phyloP scores from a whole-genome alignment of 2,888 invertebrate species.

The Pyralis farinalis region DNA sequence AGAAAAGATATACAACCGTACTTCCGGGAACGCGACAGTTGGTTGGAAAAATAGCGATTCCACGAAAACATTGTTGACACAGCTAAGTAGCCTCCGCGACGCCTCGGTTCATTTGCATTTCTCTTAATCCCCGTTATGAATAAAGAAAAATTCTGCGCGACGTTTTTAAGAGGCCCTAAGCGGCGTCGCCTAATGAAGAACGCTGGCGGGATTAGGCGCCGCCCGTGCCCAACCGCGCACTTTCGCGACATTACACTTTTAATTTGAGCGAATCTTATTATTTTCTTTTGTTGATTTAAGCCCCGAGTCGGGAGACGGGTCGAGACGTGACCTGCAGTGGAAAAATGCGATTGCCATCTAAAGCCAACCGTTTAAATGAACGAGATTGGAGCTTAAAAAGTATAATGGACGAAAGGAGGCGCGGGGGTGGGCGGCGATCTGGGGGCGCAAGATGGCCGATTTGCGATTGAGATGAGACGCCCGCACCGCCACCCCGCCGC shows the following conservation, averaged over 20 bases:
- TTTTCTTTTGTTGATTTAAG: conserved; percentile 86
- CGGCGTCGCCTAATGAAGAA: conserved; percentile 70
- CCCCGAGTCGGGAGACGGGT: conserved; percentile 79
- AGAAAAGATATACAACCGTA: too few relatives aligned
- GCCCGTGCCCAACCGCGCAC: conserved; percentile 45
- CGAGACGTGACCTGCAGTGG: conserved; percentile 85
- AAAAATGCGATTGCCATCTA: conserved; percentile 87
- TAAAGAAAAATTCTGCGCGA: conserved; percentile 77
- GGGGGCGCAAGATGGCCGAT: conserved; percentile 80
- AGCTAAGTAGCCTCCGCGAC: conserved; percentile 74
- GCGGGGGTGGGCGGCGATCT: conserved; percentile 73
- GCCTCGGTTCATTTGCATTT: conserved; percentile 78
- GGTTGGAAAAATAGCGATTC: conserved; percentile 36
- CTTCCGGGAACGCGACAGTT: neutral
- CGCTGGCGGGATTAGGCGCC: conserved; percentile 60
- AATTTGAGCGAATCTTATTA: conserved; percentile 87
- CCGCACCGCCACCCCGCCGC: conserved; percentile 46
- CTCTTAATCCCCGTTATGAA: conserved; percentile 79
- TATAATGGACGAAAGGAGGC: conserved; percentile 82
- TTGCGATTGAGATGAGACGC: conserved; percentile 80
- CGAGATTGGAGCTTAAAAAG: conserved; percentile 88
- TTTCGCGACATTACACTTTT: conserved; percentile 85
- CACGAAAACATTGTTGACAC: conserved; percentile 68
- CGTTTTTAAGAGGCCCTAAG: conserved; percentile 65
- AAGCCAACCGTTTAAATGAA: conserved; percentile 87